Evolutionary conservation across 2,113 vertebrate genomes (phyloP).

Genomic region (Spea multiplicata): DNA sequence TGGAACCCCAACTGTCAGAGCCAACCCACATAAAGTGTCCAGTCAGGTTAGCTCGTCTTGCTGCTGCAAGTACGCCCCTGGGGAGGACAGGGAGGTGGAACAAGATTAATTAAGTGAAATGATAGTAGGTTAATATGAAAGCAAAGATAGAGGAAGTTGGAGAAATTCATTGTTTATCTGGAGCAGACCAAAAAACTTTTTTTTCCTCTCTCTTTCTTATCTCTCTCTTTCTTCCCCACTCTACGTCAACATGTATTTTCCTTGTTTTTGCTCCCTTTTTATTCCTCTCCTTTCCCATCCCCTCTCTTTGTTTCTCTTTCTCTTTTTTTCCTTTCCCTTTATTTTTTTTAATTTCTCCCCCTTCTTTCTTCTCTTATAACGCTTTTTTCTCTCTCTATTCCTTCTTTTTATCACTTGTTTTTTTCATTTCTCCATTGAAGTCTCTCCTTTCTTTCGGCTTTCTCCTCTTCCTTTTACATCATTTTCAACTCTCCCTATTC

Average conservation of each 20-base stretch:
- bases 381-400: no score
- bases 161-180: no score
- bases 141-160: not conserved
- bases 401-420: not conserved
- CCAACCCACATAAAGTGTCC: constrained; percentile 97
- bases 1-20: constrained; percentile 96
- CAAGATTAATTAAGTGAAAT: not conserved
- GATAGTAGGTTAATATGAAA: not conserved
- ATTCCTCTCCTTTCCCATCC: not conserved
- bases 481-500: not conserved
- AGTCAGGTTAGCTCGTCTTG: constrained; percentile 88
- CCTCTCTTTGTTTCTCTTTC: not conserved
- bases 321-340: not conserved
- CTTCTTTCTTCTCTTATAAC: no score
- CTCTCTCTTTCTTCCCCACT: not conserved
- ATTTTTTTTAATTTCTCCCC: not conserved
- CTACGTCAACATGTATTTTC: not conserved
- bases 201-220: not conserved
- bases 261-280: not conserved
- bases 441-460: not conserved
- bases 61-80: constrained; percentile 85
- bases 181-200: no score
- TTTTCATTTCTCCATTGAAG: not conserved
- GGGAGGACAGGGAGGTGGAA: constrained; percentile 40
- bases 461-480: not conserved